phyloP scores from a whole-genome alignment of 2,797 vertebrate species.

The Tamandua tetradactyla region DNA sequence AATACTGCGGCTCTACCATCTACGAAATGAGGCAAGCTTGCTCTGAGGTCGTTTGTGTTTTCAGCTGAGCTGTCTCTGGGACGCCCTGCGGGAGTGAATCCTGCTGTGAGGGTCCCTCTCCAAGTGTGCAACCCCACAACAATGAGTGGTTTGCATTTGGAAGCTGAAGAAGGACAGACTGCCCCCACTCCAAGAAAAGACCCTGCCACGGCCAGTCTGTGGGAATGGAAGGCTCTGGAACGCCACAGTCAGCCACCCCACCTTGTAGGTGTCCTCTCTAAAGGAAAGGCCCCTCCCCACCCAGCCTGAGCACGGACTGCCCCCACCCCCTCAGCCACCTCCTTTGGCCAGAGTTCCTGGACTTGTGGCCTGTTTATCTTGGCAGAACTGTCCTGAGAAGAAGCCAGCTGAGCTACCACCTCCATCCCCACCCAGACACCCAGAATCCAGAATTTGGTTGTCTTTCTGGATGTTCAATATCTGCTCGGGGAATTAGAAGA shows the following conservation, averaged over 20 bases:
- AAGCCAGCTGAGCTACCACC: background rate
- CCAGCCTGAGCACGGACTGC: background rate
- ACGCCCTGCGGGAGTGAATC: background rate
- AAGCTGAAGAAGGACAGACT: background rate
- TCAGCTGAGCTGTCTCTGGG: background rate
- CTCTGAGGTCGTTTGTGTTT: background rate
- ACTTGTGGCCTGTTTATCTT: slow-evolving; percentile 46
- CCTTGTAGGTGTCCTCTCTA: background rate
- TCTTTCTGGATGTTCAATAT: slow-evolving; percentile 66
- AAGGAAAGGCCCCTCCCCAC: background rate
- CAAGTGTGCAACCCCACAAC: background rate
- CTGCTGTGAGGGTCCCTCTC: background rate
- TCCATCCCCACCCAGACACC: background rate
- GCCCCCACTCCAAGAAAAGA: background rate
- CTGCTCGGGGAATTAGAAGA: slow-evolving; percentile 73
- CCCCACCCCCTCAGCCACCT: background rate
- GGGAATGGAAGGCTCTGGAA: background rate
- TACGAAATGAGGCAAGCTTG: background rate
- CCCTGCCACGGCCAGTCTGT: fast-evolving
- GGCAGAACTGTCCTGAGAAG: slow-evolving; percentile 38
- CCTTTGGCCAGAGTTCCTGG: background rate
- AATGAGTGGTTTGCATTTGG: background rate
- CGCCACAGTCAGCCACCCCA: too few species aligned
- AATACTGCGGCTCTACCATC: background rate
- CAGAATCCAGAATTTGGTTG: background rate